phyloP scores from a whole-genome alignment of 37 sponge, comb jelly and placozoan species.

The Chondrosia reniformis region DNA sequence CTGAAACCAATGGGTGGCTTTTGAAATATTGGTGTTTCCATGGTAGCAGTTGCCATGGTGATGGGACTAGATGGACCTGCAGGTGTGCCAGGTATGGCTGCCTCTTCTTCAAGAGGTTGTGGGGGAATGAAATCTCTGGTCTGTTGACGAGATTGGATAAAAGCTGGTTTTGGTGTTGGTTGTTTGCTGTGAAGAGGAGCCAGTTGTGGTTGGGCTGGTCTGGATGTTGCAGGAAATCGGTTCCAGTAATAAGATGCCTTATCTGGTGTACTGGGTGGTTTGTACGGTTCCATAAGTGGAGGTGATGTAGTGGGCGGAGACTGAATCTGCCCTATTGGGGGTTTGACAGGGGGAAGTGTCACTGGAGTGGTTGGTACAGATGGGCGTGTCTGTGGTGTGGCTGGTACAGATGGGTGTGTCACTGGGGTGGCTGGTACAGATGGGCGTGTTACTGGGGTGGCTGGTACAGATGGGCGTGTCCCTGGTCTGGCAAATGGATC shows the following conservation, averaged over 20 bases:
- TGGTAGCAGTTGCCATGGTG: background rate
- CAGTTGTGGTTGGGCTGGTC: background rate
- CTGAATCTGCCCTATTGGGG: background rate
- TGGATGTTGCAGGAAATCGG: background rate
- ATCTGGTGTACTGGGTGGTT: background rate
- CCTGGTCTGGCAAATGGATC: too few relatives aligned
- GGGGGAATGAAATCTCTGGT: background rate
- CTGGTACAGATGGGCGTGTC: too few relatives aligned
- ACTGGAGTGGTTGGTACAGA: background rate
- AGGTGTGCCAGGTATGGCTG: too few relatives aligned
- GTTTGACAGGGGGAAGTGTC: background rate
- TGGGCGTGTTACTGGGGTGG: too few relatives aligned
- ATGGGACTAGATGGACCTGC: too few relatives aligned
- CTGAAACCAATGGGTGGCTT: too few relatives aligned
- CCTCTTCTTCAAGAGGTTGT: background rate
- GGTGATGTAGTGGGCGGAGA: background rate
- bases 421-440: too few relatives aligned
- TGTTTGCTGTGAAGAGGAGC: background rate
- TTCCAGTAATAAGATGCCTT: slow-evolving; percentile 7
- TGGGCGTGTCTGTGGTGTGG: too few relatives aligned
- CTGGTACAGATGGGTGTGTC: too few relatives aligned
- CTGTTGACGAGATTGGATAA: background rate
- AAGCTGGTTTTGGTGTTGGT: background rate
- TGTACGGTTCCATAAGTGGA: background rate
- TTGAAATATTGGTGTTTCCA: too few relatives aligned